Conservation (phyloP, 2,888 invertebrate species). For the Polietes domitor region DNA sequence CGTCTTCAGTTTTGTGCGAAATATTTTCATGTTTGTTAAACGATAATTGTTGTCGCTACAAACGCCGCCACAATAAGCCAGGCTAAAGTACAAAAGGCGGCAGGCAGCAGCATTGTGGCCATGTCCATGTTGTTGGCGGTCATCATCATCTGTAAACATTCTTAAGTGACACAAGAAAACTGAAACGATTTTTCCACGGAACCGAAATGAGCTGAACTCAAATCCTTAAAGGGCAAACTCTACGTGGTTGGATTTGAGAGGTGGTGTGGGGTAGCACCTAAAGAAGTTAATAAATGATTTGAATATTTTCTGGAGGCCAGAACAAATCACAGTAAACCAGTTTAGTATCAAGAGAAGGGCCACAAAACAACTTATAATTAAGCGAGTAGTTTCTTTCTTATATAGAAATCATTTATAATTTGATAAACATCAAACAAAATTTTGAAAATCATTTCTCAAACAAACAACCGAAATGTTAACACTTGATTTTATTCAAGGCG, state of each 20-base stretch:
- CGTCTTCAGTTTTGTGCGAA: conserved; percentile 55
- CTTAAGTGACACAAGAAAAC: conserved; percentile 4
- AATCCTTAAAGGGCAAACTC: conserved; percentile 21
- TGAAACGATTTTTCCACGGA: conserved; percentile 5
- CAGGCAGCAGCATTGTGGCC: conserved; percentile 52
- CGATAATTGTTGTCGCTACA: conserved; percentile 66
- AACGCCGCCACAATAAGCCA: conserved; percentile 26
- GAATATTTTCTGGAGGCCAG: conserved; percentile 50
- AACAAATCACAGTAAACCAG: conserved; percentile 39
- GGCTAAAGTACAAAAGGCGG: conserved; percentile 13
- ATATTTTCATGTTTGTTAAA: conserved; percentile 63
- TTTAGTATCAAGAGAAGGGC: conserved; percentile 9
- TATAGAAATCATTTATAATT: conserved; percentile 60
- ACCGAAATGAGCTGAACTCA: conserved; percentile 8
- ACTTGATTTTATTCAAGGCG: conserved; percentile 32
- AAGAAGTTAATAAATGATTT: conserved; percentile 49
- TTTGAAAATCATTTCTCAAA: conserved; percentile 43
- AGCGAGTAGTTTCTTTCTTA: conserved; percentile 16
- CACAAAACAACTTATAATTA: conserved; percentile 11
- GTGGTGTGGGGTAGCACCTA: not conserved
- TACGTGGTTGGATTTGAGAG: not conserved
- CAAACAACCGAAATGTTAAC: conserved; percentile 40
- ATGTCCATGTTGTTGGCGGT: conserved; percentile 57
- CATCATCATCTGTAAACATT: conserved; percentile 51
- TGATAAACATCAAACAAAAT: conserved; percentile 54